Percentiles rank a stretch among this genome's conserved stretches.
Evolutionary conservation across 2,113 vertebrate species (phyloP).

Genomic region (Corythoichthys haematopterus): DNA sequence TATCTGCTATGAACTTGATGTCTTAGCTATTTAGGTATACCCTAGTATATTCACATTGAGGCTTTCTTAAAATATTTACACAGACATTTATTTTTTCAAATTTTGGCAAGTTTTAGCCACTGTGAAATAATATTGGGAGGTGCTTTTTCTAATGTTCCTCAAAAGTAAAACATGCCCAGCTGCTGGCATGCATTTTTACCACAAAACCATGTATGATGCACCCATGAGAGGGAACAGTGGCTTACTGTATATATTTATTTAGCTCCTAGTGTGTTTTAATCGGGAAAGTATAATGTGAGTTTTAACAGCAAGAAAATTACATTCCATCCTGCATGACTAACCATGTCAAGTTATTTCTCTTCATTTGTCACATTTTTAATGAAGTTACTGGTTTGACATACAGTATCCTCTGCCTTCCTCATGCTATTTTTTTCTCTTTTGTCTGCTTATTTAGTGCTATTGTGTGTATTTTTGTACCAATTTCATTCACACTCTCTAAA

Average conservation of each 20-base stretch:
- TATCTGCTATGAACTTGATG: slow-evolving; percentile 52
- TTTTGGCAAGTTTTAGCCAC: slow-evolving; percentile 63
- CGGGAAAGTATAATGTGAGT: slow-evolving; percentile 9
- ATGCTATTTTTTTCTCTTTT: slow-evolving; percentile 18
- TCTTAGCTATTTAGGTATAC: slow-evolving; percentile 63
- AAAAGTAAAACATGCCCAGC: slow-evolving; percentile 38
- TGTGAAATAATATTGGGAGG: slow-evolving; percentile 46
- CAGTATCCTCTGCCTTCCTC: slow-evolving; percentile 19
- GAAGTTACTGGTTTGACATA: slow-evolving; percentile 19
- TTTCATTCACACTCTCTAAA: slow-evolving; percentile 42
- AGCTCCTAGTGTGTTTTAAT: slow-evolving; percentile 19
- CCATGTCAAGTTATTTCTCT: slow-evolving; percentile 22
- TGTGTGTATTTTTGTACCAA: slow-evolving; percentile 35
- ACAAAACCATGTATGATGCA: slow-evolving; percentile 46
- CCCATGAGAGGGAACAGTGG: slow-evolving; percentile 59
- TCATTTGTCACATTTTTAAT: slow-evolving; percentile 15
- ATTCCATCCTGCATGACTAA: slow-evolving; percentile 12
- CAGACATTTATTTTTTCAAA: slow-evolving; percentile 65
- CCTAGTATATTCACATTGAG: slow-evolving; percentile 60
- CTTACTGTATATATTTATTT: slow-evolving; percentile 16
- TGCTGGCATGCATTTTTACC: slow-evolving; percentile 35
- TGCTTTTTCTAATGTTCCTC: slow-evolving; percentile 65
- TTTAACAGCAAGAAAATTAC: slow-evolving; percentile 24
- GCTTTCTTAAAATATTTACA: slow-evolving; percentile 59
- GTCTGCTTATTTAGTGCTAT: slow-evolving; percentile 26